Evolutionary conservation across 2,113 vertebrate species (phyloP).

Genomic region (Chionodraco myersi): DNA sequence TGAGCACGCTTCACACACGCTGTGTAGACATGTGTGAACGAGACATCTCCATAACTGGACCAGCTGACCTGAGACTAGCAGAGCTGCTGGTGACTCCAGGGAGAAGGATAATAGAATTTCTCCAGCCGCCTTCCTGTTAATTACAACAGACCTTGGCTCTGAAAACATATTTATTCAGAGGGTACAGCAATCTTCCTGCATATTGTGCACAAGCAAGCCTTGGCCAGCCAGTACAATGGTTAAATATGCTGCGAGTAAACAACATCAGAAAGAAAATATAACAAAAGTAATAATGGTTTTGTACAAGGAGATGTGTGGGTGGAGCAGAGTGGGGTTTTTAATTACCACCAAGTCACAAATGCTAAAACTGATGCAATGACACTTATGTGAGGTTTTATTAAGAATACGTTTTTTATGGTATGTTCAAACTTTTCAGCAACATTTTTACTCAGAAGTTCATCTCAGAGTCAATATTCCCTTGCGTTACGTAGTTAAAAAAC

Average conservation of each 20-base stretch:
- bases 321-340: slow-evolving; percentile 21
- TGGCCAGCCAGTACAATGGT: slow-evolving; percentile 48
- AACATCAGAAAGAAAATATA: slow-evolving; percentile 38
- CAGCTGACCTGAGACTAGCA: slow-evolving; percentile 73
- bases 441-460: not conserved
- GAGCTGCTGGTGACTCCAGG: slow-evolving; percentile 62
- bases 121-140: slow-evolving; percentile 76
- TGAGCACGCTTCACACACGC: slow-evolving; percentile 15
- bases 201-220: slow-evolving; percentile 47
- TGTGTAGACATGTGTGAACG: slow-evolving; percentile 54
- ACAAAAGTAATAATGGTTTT: slow-evolving; percentile 24
- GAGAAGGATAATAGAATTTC: slow-evolving; percentile 80
- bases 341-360: slow-evolving; percentile 20
- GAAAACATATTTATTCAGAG: slow-evolving; percentile 80
- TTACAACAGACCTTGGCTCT: slow-evolving; percentile 76
- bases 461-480: not conserved
- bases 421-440: not conserved
- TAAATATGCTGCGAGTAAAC: slow-evolving; percentile 31
- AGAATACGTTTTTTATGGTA: not conserved
- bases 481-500: too few relatives aligned
- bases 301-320: slow-evolving; percentile 9
- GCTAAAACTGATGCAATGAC: not conserved
- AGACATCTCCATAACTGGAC: slow-evolving; percentile 64
- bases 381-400: not conserved
- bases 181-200: slow-evolving; percentile 60